These are phyloP conservation scores for Spilogale gracilis DNA, from an alignment of 2,113 vertebrate genomes.

Conservation along the genomic window DNA sequence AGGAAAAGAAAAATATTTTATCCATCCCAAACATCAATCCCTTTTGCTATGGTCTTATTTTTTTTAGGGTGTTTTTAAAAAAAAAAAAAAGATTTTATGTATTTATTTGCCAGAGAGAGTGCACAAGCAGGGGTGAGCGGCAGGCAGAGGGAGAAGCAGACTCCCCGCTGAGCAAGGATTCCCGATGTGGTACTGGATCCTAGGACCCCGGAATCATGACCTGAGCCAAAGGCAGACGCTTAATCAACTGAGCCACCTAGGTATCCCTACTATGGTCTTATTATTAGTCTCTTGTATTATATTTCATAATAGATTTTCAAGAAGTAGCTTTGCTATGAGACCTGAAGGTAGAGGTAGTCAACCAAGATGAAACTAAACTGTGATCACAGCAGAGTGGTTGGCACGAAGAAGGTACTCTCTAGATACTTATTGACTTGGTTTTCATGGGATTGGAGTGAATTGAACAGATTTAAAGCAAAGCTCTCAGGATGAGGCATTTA, in stretches of 20 bases:
- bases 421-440: not conserved
- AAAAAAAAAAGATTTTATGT: no score
- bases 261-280: not conserved
- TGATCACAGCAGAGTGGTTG: not conserved
- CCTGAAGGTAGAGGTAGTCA: not conserved
- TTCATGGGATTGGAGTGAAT: not conserved
- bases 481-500: constrained; percentile 42
- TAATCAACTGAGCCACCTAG: no score
- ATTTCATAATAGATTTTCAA: constrained; percentile 49
- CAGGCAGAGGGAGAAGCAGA: no score
- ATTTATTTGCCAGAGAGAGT: no score
- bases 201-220: no score
- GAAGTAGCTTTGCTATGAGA: constrained; percentile 2
- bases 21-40: not conserved
- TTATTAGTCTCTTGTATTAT: not conserved
- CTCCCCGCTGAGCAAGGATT: no score
- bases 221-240: no score
- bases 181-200: no score
- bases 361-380: not conserved
- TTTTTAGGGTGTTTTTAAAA: no score
- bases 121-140: no score
- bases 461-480: constrained; percentile 28
- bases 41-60: constrained; percentile 7
- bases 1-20: not conserved
- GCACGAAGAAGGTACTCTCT: not conserved